Base-by-base conservation (phyloP, 1,140 invertebrate genomes). In the Calephelis nemesis region DNA sequence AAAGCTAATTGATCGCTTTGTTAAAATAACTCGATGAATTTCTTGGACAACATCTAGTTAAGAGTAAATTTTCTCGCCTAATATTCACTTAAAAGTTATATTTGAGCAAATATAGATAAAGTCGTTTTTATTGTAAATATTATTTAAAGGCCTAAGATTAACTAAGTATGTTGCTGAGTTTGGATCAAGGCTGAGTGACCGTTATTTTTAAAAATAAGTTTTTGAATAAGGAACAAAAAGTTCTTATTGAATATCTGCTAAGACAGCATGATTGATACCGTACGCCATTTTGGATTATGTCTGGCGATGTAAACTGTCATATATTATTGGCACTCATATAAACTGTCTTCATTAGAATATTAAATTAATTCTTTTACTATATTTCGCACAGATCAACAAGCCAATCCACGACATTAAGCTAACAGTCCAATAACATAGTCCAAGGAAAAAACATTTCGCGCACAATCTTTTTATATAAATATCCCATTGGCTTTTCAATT, bases 71-170 rank as follows among this genome's bases (percentile, higher is more conserved):
- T 83, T 88, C 78, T 87, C 81, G 84, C 81, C 81, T 90, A 88
- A 84, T 84, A 79, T 88, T 88, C 79, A 74, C 84, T 77, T 88
- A 82, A 87, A 77, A 76, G 81, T 79, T 63, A 65, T 70, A 84
- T 79, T 78, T 75, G 74, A 77, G 74, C 79, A 83, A 82, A 80
- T 85, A 79, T 86, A 83, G 83, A 82, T 78, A 75, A 78, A 84
- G 78, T 83, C 81, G 74, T 80, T 85, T 81, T 88, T 85, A 87
- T 80, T 90, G 88, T 90, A 90, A 84, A 89, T 90, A 90, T 87
- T 86, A 84, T 83, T 82, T 74, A 81, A 89, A 81, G 87, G 88
- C 85, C 87, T 90, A 90, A 70, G 30, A 79, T 84, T 75, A 75
- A 77, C 79, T 84, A 83, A 76, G 84, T 82, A 81, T 90, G 82